Base-by-base conservation (phyloP, 2,888 invertebrate genomes). In the Metellina segmentata region DNA sequence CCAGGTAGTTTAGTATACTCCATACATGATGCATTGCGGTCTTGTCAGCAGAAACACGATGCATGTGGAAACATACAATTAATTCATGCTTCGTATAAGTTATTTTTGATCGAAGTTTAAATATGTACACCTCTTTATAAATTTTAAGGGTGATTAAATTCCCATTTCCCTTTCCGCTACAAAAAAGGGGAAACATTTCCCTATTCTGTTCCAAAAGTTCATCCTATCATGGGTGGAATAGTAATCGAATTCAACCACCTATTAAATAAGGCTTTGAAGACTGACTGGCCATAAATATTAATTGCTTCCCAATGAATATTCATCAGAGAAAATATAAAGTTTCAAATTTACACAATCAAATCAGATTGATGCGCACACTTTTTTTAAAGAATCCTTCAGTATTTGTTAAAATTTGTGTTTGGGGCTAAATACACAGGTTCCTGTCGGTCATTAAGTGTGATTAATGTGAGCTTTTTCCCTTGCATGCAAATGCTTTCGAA, bases 251-350 rank as follows among this genome's bases (percentile, higher is more conserved):
- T 81, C 48, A 70, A 69, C n/a, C 69, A n/a, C 49, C 48, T 13
- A 53, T 19, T 13, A 11, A 11, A 0, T 20, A 61, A 79, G 7
- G 53, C 34, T 20, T 20, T 53, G 52, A 20, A 20, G 4, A 20
- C 53, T 8, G 34, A 20, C 34, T 20, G 11, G 7, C 48, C 81
- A 81, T 81, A 69, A 70, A 81, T 81, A 81, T 81, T 81, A 81
- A 81, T 81, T n/a, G 49, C n/a, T n/a, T 16, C n/a, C n/a, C 13
- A 81, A 81, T 70, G 81, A 81, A 81, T 81, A 81, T 81, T 81
- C 48, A 81, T 49, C 9, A 48, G 49, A 81, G 48, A 70, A 61
- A 61, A 61, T 34, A 61, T 16, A 61, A 61, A 61, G 61, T 16
- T 61, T 16, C 11, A 16, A 61, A 6, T 61, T 61, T 16, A 61